Evolutionary conservation across 2,797 vertebrate species (phyloP), one percentile per base, ranked within the genome.

Genomic region (Muraenolepis orangiensis): DNA sequence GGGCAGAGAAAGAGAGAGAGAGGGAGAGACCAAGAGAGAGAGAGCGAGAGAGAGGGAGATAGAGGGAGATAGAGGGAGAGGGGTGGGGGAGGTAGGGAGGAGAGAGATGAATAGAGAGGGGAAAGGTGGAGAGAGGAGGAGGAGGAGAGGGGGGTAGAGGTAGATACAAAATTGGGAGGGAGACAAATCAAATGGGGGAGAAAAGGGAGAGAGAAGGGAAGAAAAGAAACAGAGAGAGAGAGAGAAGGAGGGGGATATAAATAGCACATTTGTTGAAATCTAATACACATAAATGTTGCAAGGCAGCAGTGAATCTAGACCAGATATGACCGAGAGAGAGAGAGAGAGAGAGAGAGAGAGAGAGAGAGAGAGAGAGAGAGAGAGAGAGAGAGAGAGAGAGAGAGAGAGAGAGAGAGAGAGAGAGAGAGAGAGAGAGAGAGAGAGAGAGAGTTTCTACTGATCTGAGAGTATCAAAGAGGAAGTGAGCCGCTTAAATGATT

Each of bases 401-500:
- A n/a, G n/a, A 82, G 70, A 78, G 86, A 87, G 82, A 85, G 86
- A 72, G 38, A 84, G 83, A 85, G 84, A 83, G 68, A 85, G 46
- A 20, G 2, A 78, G 42, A 74, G 51, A 36, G 77, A 82, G 70
- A 78, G 86, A 87, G 83, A 85, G 87, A 72, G 36, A 84, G 84
- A 85, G 83, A 82, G 67, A 85, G 11, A 12, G 64, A 66, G 26
- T 29, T 28, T 72, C 80, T 80, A 80, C 80, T n/a, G n/a, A 87
- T 79, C 80, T 79, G 73, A 84, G 84, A 74, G 79, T 70, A 67
- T 79, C 82, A 88, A 77, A 72, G 81, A 75, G 79, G 80, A 84
- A 81, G 84, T 84, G 87, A 76, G 80, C 81, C 80, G 75, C 82
- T 84, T 76, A 88, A 85, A 87, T 85, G 81, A 87, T 78, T 46